Conservation (phyloP, 2,113 vertebrate species). For the Chloroceryle aenea region DNA sequence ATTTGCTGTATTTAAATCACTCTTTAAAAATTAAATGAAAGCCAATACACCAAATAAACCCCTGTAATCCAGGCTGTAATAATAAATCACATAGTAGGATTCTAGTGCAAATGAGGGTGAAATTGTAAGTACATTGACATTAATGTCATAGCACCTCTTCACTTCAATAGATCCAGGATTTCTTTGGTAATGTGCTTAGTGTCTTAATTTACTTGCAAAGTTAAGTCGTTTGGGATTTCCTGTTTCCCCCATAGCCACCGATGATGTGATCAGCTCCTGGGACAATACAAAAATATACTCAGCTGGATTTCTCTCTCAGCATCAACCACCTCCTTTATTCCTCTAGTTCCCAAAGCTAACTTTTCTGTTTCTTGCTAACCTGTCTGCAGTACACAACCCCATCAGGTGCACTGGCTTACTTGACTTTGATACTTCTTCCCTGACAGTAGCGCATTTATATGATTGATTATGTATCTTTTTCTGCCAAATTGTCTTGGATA, state of each 20-base stretch:
- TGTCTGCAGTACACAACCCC: not conserved
- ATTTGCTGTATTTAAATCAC: conserved; percentile 34
- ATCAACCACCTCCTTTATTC: not conserved
- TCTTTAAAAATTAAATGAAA: conserved; percentile 24
- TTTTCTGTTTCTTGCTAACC: not conserved
- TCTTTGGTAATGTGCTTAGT: conserved; percentile 12
- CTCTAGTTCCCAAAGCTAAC: not conserved
- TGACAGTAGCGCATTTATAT: not conserved
- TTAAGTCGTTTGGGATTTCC: not conserved
- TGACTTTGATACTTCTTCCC: not conserved
- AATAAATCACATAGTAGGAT: conserved; percentile 9
- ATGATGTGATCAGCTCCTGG: not conserved
- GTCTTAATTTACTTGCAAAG: conserved; percentile 10
- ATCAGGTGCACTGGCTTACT: not conserved
- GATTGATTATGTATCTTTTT: not conserved
- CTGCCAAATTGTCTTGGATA: not conserved
- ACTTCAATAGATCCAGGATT: not conserved
- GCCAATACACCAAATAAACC: not conserved
- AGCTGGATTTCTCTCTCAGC: not conserved
- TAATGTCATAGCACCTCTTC: not conserved
- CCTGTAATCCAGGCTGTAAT: not conserved
- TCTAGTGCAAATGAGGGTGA: not conserved
- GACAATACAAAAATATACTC: not conserved
- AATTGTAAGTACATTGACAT: not conserved
- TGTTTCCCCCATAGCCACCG: not conserved